Percentiles rank a stretch among this genome's conserved stretches.
Conservation (phyloP, 2,113 vertebrate genomes). For the Chlamydotis undulata region DNA sequence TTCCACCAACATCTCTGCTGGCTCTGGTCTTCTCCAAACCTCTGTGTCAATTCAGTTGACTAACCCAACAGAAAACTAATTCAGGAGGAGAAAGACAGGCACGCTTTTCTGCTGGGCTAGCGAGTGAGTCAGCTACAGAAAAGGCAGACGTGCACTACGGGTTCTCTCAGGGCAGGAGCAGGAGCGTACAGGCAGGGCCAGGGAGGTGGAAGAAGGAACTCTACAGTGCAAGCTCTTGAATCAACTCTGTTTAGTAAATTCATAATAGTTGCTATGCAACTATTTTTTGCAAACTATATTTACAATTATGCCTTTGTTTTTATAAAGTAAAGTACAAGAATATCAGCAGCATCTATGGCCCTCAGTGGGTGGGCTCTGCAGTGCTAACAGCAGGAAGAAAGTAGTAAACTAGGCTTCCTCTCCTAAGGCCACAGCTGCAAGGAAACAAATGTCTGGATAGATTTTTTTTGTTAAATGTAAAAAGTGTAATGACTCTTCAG, state of each 20-base stretch:
- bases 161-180: not conserved
- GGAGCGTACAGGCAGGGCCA: not conserved
- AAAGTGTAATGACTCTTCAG: not conserved
- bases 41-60: not conserved
- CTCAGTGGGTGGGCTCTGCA: not conserved
- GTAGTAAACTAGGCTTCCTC: not conserved
- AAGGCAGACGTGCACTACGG: fast-evolving
- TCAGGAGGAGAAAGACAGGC: not conserved
- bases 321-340: not conserved
- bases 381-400: not conserved
- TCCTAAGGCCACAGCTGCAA: not conserved
- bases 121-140: not conserved
- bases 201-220: not conserved
- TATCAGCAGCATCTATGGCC: not conserved
- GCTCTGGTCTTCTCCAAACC: not conserved
- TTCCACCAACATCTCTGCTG: not conserved
- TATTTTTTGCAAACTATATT: too few species aligned
- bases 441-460: not conserved
- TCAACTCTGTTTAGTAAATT: not conserved
- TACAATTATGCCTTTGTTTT: not conserved
- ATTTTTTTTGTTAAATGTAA: not conserved
- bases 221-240: not conserved
- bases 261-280: too few species aligned
- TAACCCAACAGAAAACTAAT: not conserved
- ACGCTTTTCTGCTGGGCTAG: not conserved